Evolutionary conservation across 2,888 invertebrate genomes (phyloP), one percentile per base, ranked within the genome.

Genomic region (Cybosia mesomella): DNA sequence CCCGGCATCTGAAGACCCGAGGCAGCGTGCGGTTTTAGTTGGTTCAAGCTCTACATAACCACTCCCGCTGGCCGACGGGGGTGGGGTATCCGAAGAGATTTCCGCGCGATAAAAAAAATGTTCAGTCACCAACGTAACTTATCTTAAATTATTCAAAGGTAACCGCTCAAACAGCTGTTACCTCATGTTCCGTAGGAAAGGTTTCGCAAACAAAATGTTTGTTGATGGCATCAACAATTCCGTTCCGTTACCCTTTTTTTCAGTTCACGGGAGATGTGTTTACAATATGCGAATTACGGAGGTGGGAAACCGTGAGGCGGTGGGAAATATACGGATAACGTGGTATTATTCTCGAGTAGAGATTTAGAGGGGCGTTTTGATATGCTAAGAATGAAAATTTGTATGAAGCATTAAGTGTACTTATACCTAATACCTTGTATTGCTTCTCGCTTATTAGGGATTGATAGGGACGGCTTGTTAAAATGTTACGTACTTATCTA

Each of bases 151-250:
- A 78, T 78, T 74, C 80, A 80, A 77, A 71, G 77, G 67, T 69
- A 67, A 68, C 63, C 62, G 60, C 49, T 43, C 53, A 59, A 77
- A 74, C 75, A 80, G 68, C 62, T 77, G 80, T 69, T 65, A 24
- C 68, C 65, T 36, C 39, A 67, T 71, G 69, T 70, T 68, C 32
- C 28, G 10, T n/a, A 53, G 70, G 69, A 78, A 77, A 74, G 80
- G 80, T 69, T 76, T 15, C 55, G 28, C 68, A 70, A 74, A 70
- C 80, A 77, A 78, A 77, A 77, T 72, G 76, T 77, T 77, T 79
- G 61, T 61, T 63, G 59, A 61, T 63, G 67, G 64, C 49, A 76
- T 70, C 71, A 68, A 49, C 65, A 36, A 76, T 71, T 67, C 69
- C 64, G 64, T 77, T 79, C 67, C 63, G 64, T 58, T 63, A 53